A percentile compares a stretch with the other conserved stretches of the same genome.
phyloP scores from a whole-genome alignment of 30 jellyfish, hydroid and myxozoan genomes.

The Catostylus mosaicus region DNA sequence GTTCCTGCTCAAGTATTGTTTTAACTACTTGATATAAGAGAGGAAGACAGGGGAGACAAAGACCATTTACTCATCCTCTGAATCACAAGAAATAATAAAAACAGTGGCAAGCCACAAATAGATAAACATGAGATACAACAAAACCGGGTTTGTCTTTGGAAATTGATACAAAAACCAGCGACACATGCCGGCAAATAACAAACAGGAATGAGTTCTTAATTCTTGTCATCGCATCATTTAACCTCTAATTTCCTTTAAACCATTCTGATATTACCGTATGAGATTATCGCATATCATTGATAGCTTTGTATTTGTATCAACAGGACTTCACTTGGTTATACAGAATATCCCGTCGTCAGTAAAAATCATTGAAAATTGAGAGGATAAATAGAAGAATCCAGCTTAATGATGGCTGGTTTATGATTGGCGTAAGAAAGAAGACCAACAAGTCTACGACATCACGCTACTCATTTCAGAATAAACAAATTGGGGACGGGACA shows the following conservation, averaged over 20 bases:
- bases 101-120: not conserved
- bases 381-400: too few relatives aligned
- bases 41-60: not conserved
- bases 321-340: not conserved
- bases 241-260: conserved; percentile 31
- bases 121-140: not conserved
- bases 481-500: too few relatives aligned
- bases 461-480: too few relatives aligned
- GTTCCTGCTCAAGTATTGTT: too few relatives aligned
- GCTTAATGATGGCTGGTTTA: too few relatives aligned
- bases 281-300: conserved; percentile 12
- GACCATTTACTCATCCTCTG: not conserved
- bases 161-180: conserved; percentile 21
- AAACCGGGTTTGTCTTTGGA: not conserved
- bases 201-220: conserved; percentile 20
- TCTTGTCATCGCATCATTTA: conserved; percentile 8
- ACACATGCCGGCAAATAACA: not conserved
- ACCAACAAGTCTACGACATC: too few relatives aligned
- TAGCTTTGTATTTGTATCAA: not conserved
- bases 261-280: conserved; percentile 42
- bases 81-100: not conserved
- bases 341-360: conserved; percentile 7
- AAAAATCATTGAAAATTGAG: too few relatives aligned
- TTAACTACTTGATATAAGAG: too few relatives aligned
- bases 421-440: too few relatives aligned